Evolutionary conservation across 2,113 vertebrate species (phyloP).

Genomic region (Cheilinus undulatus): DNA sequence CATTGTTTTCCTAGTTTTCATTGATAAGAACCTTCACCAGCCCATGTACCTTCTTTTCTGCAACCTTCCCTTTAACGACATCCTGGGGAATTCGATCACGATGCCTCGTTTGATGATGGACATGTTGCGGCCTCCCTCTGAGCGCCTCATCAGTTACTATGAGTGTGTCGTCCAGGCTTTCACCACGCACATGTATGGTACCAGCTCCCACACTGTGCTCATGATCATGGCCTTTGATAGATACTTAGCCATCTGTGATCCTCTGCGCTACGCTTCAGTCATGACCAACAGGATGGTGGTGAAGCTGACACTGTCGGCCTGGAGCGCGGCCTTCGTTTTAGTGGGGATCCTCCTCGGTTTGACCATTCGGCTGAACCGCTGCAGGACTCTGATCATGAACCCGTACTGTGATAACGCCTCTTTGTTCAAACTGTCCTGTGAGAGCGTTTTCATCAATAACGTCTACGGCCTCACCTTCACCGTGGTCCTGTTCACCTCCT

Average conservation of each 20-base stretch:
- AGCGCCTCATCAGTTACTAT: conserved; percentile 62
- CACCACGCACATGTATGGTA: conserved; percentile 55
- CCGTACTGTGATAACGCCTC: conserved; percentile 76
- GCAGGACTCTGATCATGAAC: conserved; percentile 58
- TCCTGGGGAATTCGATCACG: conserved; percentile 60
- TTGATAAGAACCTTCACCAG: conserved; percentile 61
- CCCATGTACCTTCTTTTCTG: conserved; percentile 78
- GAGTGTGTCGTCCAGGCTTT: conserved; percentile 75
- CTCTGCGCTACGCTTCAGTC: conserved; percentile 66
- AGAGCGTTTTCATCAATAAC: conserved; percentile 70
- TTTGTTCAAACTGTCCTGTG: conserved; percentile 78
- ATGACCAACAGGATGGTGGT: conserved; percentile 71
- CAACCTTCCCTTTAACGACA: conserved; percentile 69
- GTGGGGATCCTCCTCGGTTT: conserved; percentile 68
- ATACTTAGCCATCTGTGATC: conserved; percentile 78
- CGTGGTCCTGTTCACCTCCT: conserved; percentile 51
- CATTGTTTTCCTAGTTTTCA: conserved; percentile 45
- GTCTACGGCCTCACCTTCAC: conserved; percentile 70
- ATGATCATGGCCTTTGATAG: conserved; percentile 81
- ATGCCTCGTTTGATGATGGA: conserved; percentile 63
- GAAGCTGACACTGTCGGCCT: conserved; percentile 65
- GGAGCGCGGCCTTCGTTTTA: conserved; percentile 56
- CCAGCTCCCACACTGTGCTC: conserved; percentile 60
- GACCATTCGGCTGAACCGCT: conserved; percentile 68
- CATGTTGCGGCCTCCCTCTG: conserved; percentile 35